phyloP scores from a whole-genome alignment of 2,888 invertebrate species.

The Diaprepes abbreviatus region DNA sequence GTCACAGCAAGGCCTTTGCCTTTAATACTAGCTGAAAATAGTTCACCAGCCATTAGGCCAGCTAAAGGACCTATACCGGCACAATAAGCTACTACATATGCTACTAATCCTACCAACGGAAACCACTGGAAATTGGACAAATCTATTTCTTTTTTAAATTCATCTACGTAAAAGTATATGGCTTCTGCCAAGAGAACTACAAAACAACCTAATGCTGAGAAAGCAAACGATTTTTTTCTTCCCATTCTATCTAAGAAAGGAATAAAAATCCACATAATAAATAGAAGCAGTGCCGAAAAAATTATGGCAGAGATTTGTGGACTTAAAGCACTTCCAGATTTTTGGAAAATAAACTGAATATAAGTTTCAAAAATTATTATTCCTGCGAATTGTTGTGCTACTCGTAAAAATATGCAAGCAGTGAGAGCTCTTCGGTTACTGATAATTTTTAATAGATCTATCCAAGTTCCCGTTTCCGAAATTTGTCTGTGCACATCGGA shows the following conservation, averaged over 20 bases:
- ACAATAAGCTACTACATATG: conserved; percentile 55
- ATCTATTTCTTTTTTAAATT: conserved; percentile 49
- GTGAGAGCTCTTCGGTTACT: conserved; percentile 57
- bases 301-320: conserved; percentile 57
- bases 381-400: conserved; percentile 59
- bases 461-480: conserved; percentile 58
- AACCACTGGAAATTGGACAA: conserved; percentile 56
- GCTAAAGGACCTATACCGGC: conserved; percentile 59
- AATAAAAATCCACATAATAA: neutral
- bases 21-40: conserved; percentile 61
- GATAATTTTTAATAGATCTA: conserved; percentile 54
- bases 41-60: conserved; percentile 58
- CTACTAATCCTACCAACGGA: conserved; percentile 60
- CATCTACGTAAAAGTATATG: conserved; percentile 56
- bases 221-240: conserved; percentile 53
- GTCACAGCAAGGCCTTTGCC: conserved; percentile 57
- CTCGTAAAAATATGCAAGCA: conserved; percentile 55
- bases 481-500: conserved; percentile 56
- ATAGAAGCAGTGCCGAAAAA: conserved; percentile 47
- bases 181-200: conserved; percentile 52
- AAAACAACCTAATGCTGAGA: conserved; percentile 53
- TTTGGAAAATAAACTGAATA: conserved; percentile 59
- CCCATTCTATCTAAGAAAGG: conserved; percentile 55
- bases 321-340: conserved; percentile 54
- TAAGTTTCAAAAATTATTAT: conserved; percentile 56